phyloP scores from a whole-genome alignment of 2,797 vertebrate genomes.

The Phyllotis vaccarum region DNA sequence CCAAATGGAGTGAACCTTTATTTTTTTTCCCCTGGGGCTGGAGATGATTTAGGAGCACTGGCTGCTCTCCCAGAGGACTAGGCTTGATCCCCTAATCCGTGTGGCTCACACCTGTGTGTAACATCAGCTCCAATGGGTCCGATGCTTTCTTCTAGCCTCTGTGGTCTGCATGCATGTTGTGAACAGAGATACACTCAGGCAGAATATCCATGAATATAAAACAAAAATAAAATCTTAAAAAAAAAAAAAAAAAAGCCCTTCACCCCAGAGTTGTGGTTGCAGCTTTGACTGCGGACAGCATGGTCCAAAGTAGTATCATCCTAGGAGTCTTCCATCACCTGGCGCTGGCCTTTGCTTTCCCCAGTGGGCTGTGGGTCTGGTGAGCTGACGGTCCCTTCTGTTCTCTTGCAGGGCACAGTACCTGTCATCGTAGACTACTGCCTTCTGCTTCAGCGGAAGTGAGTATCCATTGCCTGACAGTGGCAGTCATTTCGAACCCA shows the following conservation, averaged over 20 bases:
- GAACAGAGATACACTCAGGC: neutral
- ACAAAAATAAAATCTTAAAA: neutral
- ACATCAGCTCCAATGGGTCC: neutral
- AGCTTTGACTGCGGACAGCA: neutral
- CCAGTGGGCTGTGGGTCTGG: neutral
- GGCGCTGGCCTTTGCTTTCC: neutral
- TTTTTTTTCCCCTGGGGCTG: too few relatives aligned
- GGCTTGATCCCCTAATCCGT: neutral
- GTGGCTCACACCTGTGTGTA: neutral
- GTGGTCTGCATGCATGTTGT: neutral
- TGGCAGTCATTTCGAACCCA: conserved; percentile 25
- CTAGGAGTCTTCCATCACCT: neutral
- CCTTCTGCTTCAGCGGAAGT: conserved; percentile 95
- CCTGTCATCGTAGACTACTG: conserved; percentile 97
- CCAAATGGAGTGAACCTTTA: conserved; percentile 2
- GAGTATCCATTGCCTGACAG: conserved; percentile 86
- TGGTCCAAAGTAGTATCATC: neutral
- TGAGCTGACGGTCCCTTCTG: conserved; percentile 57
- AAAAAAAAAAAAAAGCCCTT: neutral
- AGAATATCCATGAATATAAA: neutral
- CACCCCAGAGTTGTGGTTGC: neutral
- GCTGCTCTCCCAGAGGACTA: neutral
- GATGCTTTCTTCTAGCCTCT: neutral
- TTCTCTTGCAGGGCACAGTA: conserved; percentile 91
- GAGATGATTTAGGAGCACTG: neutral